Evolutionary conservation across 2,888 invertebrate species (phyloP), one percentile per base, ranked within the genome.

Genomic region (Neoscelio sp.): DNA sequence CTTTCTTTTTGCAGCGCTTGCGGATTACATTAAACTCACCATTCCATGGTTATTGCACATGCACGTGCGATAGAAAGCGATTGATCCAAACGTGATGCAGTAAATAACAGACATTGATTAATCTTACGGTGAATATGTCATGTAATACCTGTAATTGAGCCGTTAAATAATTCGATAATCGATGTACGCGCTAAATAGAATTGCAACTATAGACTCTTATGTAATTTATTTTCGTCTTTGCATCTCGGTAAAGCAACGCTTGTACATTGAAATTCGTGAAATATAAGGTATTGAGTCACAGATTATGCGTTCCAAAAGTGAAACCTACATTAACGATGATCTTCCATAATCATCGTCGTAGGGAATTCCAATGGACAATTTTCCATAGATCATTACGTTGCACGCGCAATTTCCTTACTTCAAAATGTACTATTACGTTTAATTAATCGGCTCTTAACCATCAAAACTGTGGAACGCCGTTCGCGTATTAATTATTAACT

Each of bases 151-250:
- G 10, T 44, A 42, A 44, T 44, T 30, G 42, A 54, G 20, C 30
- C 20, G 52, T 33, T 54, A 52, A 65, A 65, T 65, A 52, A 65
- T 65, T 52, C 15, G 52, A 42, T 65, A 42, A 65, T 54, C 44
- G 65, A 65, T 52, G 42, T 30, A 42, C 13, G 5, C 12, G 18
- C 13, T 4, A 42, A 56, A 56, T 33, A 2, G 40, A 15, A 33
- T 42, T 5, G 8, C 18, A 42, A 2, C 17, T 7, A 17, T 42
- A 42, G n/a, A 60, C 40, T n/a, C 15, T 40, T 23, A 17, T 23
- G 30, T 12, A 42, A 52, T 44, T 44, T 33, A 17, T 64, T 12
- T 13, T 0, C 12, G 5, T 46, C 20, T 62, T 62, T 62, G 46
- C 33, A 62, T 33, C 18, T 46, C 7, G 33, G 33, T 62, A 46